Evolutionary conservation across 2,888 invertebrate genomes (phyloP).

Genomic region (Lamellibrachia satsuma): DNA sequence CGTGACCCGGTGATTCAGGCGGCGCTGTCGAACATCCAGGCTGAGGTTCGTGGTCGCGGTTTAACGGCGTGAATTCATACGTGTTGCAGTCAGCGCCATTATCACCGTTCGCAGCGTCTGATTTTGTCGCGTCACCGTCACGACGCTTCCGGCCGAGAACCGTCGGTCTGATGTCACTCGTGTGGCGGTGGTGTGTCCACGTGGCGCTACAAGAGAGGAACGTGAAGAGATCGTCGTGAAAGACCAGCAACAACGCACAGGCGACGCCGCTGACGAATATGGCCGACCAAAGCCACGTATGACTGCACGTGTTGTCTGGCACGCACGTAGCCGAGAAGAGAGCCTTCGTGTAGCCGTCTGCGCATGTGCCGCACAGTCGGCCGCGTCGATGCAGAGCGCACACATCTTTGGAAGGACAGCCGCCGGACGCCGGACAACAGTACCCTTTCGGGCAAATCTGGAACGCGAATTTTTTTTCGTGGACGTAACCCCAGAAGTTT

Average conservation of each 20-base stretch:
- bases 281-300: conserved; percentile 40
- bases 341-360: conserved; percentile 39
- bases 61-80: background rate
- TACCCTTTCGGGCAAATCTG: conserved; percentile 43
- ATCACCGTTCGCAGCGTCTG: background rate
- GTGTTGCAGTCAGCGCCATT: background rate
- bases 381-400: conserved; percentile 37
- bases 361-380: conserved; percentile 41
- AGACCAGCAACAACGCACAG: conserved; percentile 40
- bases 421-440: conserved; percentile 33
- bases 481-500: conserved; percentile 44
- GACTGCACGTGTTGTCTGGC: conserved; percentile 37
- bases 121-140: background rate
- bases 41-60: background rate
- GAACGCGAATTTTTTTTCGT: conserved; percentile 32
- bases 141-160: background rate
- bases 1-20: background rate
- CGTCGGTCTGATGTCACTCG: background rate
- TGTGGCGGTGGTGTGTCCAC: background rate
- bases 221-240: conserved; percentile 42
- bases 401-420: conserved; percentile 34
- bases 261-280: conserved; percentile 34
- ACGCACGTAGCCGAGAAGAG: conserved; percentile 40
- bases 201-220: conserved; percentile 36
- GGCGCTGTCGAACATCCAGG: background rate